Evolutionary conservation across 2,888 invertebrate species (phyloP).

Genomic region (Iselma pallidipennis): DNA sequence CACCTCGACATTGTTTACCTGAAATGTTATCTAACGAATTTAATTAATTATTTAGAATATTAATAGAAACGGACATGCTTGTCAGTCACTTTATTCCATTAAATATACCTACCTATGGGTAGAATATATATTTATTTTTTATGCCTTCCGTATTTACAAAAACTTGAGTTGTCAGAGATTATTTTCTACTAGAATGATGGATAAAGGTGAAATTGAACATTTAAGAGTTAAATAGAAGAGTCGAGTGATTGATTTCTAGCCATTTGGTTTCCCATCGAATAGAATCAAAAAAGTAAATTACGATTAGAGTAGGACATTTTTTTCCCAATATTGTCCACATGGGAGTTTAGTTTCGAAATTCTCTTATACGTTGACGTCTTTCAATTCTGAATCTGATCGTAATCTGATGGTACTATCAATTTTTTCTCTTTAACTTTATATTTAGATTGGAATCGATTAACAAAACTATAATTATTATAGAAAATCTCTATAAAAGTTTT

Average conservation of each 20-base stretch:
- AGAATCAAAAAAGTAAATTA: too few relatives aligned
- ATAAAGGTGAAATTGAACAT: conserved; percentile 1
- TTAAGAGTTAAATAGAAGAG: background rate
- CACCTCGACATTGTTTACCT: conserved; percentile 10
- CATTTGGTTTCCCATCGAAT: background rate
- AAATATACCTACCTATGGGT: too few relatives aligned
- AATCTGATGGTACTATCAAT: too few relatives aligned
- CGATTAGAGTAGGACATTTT: too few relatives aligned
- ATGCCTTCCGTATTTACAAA: background rate
- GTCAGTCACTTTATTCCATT: background rate
- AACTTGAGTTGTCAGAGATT: conserved; percentile 9
- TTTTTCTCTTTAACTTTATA: too few relatives aligned
- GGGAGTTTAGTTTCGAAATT: too few relatives aligned
- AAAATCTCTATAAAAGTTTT: too few relatives aligned
- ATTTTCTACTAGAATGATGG: background rate
- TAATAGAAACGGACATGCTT: conserved; percentile 6
- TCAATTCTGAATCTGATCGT: too few relatives aligned
- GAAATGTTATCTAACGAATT: conserved; percentile 6
- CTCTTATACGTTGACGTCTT: too few relatives aligned
- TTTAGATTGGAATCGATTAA: too few relatives aligned
- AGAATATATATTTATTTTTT: background rate
- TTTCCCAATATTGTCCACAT: too few relatives aligned
- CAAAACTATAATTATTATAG: too few relatives aligned
- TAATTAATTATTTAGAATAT: conserved; percentile 15
- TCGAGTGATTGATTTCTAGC: background rate